Conservation (phyloP, 2,888 invertebrate genomes). For the Ametastegia equiseti region DNA sequence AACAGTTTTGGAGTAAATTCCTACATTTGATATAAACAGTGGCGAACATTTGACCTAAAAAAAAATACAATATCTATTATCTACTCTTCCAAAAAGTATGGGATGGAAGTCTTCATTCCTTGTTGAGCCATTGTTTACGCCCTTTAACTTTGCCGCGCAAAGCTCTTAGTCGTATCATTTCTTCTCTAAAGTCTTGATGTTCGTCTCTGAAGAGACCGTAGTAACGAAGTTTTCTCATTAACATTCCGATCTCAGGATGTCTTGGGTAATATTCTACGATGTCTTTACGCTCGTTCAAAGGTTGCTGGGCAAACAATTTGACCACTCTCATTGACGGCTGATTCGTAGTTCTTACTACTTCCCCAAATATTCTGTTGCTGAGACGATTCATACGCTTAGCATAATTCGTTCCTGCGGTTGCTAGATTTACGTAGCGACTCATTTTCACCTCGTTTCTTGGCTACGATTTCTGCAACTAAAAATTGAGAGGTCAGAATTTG, state of each 20-base stretch:
- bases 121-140: conserved; percentile 65
- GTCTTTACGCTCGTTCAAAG: conserved; percentile 84
- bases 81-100: not conserved
- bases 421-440: conserved; percentile 84
- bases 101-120: conserved; percentile 49
- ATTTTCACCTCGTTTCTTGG: conserved; percentile 65
- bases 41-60: not conserved
- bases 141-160: conserved; percentile 87
- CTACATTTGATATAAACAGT: not conserved
- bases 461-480: not conserved
- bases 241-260: conserved; percentile 85
- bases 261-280: conserved; percentile 92
- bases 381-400: conserved; percentile 90
- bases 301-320: conserved; percentile 86
- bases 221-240: conserved; percentile 85
- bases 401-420: conserved; percentile 86
- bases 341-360: conserved; percentile 88
- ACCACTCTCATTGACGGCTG: conserved; percentile 89
- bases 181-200: conserved; percentile 93
- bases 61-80: not conserved
- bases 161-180: conserved; percentile 87
- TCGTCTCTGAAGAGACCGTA: conserved; percentile 92
- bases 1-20: not conserved
- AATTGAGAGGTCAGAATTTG: too few species aligned
- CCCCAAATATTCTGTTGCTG: conserved; percentile 93